Conservation (phyloP, 2,888 invertebrate species). For the Gymnosoma rotundatum region DNA sequence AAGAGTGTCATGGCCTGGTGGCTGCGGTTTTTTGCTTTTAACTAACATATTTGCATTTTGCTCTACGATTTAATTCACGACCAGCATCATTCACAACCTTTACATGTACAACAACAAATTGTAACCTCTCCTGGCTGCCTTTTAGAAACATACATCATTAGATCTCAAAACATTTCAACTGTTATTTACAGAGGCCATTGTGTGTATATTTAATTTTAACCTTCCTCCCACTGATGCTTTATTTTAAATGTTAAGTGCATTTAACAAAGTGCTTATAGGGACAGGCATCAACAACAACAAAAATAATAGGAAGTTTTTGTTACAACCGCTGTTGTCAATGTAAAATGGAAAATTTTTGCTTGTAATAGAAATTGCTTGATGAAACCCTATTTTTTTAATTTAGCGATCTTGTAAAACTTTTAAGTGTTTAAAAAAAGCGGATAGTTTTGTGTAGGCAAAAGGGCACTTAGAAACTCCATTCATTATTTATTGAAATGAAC, state of each 20-base stretch:
- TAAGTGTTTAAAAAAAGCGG: not conserved
- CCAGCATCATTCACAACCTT: constrained; percentile 28
- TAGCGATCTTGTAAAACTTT: constrained; percentile 32
- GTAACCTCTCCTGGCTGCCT: constrained; percentile 25
- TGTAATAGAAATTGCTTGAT: constrained; percentile 63
- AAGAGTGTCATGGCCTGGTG: constrained; percentile 58
- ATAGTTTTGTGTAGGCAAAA: not conserved
- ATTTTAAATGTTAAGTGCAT: not conserved
- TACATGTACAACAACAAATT: not conserved
- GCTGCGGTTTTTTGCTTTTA: constrained; percentile 46
- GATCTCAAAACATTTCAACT: constrained; percentile 51
- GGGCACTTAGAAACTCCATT: not conserved
- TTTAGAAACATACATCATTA: constrained; percentile 63
- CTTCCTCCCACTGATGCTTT: not conserved
- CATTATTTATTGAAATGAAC: too few species aligned
- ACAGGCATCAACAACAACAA: not conserved
- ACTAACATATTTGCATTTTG: constrained; percentile 33
- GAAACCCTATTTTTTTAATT: constrained; percentile 15
- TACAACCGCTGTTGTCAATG: constrained; percentile 7
- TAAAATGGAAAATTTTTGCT: constrained; percentile 60
- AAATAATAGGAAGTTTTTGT: constrained; percentile 2
- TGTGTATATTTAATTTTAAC: constrained; percentile 8
- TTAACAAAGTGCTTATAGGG: not conserved
- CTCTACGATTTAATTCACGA: constrained; percentile 29
- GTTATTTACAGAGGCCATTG: constrained; percentile 46